Evolutionary conservation across 2,797 vertebrate species (phyloP).

Genomic region (Parauchenoglanis punctatus): DNA sequence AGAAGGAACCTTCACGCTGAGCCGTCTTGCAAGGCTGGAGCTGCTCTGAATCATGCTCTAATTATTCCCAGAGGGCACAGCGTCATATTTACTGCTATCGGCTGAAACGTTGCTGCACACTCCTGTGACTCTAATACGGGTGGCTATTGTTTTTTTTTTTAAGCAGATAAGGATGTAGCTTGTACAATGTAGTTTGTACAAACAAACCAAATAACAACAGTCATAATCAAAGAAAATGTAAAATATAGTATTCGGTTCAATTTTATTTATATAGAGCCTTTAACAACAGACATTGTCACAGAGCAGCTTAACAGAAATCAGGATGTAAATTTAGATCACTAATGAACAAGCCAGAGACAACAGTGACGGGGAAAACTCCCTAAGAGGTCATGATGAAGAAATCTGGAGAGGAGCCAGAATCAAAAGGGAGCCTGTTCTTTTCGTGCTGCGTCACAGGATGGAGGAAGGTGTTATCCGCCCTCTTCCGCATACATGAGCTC

Average conservation of each 20-base stretch:
- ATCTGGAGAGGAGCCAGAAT: background rate
- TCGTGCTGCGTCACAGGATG: background rate
- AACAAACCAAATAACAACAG: slow-evolving; percentile 44
- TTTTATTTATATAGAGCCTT: background rate
- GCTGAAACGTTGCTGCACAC: slow-evolving; percentile 15
- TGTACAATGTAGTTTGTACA: slow-evolving; percentile 45
- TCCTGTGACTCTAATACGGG: slow-evolving; percentile 37
- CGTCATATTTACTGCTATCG: slow-evolving; percentile 2
- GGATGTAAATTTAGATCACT: background rate
- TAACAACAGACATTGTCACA: background rate
- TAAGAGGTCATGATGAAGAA: background rate
- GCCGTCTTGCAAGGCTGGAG: slow-evolving; percentile 42
- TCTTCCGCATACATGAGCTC: background rate
- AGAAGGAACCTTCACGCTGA: slow-evolving; percentile 21
- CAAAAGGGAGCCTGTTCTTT: background rate
- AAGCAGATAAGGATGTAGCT: slow-evolving; percentile 51
- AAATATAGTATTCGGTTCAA: background rate
- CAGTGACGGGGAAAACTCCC: background rate
- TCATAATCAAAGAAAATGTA: background rate
- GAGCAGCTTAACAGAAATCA: background rate
- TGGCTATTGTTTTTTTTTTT: slow-evolving; percentile 38
- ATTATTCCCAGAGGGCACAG: slow-evolving; percentile 44
- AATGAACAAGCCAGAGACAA: background rate
- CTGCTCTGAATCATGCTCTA: slow-evolving; percentile 13
- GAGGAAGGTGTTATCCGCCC: background rate